A percentile compares a stretch with the other conserved stretches of the same genome.
Evolutionary conservation across 2,888 invertebrate species (phyloP).

Genomic region (Eristalis intricaria): DNA sequence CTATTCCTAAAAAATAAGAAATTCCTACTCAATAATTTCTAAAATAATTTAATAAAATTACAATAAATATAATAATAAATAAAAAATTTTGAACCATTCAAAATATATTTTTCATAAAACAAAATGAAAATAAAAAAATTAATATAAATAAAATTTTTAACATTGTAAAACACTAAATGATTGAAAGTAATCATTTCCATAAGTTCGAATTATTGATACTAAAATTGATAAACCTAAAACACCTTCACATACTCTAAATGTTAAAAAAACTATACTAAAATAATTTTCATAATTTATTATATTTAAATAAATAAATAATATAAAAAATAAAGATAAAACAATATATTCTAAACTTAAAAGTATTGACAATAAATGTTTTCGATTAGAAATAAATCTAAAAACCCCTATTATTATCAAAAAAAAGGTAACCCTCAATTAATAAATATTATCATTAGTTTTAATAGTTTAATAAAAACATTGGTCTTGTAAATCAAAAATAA

Average conservation of each 20-base stretch:
- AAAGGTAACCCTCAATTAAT: conserved; percentile 81
- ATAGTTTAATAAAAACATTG: conserved; percentile 87
- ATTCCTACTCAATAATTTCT: too few relatives aligned
- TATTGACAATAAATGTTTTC: conserved; percentile 84
- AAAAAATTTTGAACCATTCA: conserved; percentile 83
- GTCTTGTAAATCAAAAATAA: conserved; percentile 87
- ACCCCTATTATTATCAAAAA: conserved; percentile 83
- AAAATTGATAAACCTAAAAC: conserved; percentile 85
- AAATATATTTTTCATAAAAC: conserved; percentile 83
- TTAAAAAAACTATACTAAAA: conserved; percentile 85
- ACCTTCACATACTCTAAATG: conserved; percentile 86
- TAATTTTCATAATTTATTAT: conserved; percentile 82
- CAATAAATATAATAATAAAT: too few relatives aligned
- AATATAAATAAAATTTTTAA: conserved; percentile 83
- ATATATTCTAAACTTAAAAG: conserved; percentile 85
- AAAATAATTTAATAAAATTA: too few relatives aligned
- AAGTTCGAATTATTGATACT: conserved; percentile 84
- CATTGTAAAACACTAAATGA: conserved; percentile 84
- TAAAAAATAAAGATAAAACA: conserved; percentile 83
- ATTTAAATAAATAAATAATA: conserved; percentile 82
- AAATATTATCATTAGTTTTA: conserved; percentile 83
- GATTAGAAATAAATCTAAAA: conserved; percentile 83
- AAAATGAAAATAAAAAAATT: conserved; percentile 82
- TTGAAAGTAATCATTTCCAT: conserved; percentile 86
- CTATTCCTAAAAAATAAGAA: too few relatives aligned